Conservation (phyloP, 2,888 invertebrate genomes). For the Cataglyphis altisquamis region DNA sequence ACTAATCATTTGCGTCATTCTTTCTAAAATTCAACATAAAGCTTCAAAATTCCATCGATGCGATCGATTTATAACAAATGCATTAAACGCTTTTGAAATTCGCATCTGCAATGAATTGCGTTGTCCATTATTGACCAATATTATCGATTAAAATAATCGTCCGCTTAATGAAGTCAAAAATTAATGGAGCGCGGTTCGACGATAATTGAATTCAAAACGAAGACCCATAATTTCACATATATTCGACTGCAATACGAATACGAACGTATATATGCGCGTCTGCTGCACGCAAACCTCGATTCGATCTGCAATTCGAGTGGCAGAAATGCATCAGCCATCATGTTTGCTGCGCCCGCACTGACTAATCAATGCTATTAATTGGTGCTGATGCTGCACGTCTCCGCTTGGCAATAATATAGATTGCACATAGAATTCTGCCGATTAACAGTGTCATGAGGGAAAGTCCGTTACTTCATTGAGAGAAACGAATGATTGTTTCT, state of each 20-base stretch:
- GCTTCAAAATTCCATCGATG: not conserved
- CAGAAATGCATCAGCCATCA: constrained; percentile 25
- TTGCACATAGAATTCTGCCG: constrained; percentile 20
- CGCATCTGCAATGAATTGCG: not conserved
- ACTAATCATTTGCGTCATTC: not conserved
- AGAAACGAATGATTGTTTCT: constrained; percentile 38
- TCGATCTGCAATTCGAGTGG: constrained; percentile 37
- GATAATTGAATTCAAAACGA: constrained; percentile 27
- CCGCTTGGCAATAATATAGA: not conserved
- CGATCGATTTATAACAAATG: not conserved
- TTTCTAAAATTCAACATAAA: not conserved
- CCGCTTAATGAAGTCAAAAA: not conserved
- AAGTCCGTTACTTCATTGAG: constrained; percentile 1
- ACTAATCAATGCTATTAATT: constrained; percentile 47
- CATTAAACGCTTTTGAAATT: not conserved
- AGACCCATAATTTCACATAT: not conserved
- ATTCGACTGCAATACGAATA: not conserved
- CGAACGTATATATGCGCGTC: not conserved
- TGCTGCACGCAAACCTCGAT: not conserved
- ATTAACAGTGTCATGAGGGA: constrained; percentile 36
- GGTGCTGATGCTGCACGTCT: not conserved
- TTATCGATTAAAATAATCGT: constrained; percentile 5
- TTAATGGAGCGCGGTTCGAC: constrained; percentile 26
- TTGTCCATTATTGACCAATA: not conserved
- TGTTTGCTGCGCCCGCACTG: constrained; percentile 9